phyloP scores from a whole-genome alignment of 2,113 vertebrate genomes.

The Hemicordylus capensis region DNA sequence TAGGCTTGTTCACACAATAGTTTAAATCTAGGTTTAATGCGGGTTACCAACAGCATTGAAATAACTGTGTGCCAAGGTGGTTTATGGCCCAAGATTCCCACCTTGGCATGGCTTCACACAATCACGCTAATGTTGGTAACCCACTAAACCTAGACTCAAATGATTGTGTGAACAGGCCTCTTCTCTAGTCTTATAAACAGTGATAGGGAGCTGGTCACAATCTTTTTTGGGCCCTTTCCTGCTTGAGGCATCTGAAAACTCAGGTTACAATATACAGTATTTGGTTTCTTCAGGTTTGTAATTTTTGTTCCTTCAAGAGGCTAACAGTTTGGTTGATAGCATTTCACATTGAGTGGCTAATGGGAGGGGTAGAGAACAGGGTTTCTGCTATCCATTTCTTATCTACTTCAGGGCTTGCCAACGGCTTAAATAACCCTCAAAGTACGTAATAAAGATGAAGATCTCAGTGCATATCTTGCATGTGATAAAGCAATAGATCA shows the following conservation, averaged over 20 bases:
- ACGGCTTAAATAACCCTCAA: not conserved
- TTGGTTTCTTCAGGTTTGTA: not conserved
- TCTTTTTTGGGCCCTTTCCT: not conserved
- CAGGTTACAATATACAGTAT: not conserved
- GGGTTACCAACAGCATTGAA: too few species aligned
- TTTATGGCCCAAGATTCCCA: too few species aligned
- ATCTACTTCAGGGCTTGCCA: conserved; percentile 4
- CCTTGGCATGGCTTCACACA: too few species aligned
- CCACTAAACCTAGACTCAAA: too few species aligned
- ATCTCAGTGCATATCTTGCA: not conserved
- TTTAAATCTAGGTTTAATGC: too few species aligned
- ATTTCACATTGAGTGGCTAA: not conserved
- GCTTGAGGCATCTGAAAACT: not conserved
- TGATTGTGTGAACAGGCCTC: not conserved
- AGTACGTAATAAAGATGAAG: not conserved
- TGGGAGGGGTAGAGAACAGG: not conserved
- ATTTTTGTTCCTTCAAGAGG: not conserved
- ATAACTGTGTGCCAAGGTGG: too few species aligned
- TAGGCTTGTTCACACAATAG: too few species aligned
- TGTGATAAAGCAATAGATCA: not conserved
- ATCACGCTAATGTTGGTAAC: too few species aligned
- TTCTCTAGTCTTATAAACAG: too few species aligned
- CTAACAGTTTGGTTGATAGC: not conserved
- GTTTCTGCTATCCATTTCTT: not conserved
- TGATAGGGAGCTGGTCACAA: too few species aligned